Conservation (phyloP, 1,140 invertebrate genomes). For the Ips typographus region DNA sequence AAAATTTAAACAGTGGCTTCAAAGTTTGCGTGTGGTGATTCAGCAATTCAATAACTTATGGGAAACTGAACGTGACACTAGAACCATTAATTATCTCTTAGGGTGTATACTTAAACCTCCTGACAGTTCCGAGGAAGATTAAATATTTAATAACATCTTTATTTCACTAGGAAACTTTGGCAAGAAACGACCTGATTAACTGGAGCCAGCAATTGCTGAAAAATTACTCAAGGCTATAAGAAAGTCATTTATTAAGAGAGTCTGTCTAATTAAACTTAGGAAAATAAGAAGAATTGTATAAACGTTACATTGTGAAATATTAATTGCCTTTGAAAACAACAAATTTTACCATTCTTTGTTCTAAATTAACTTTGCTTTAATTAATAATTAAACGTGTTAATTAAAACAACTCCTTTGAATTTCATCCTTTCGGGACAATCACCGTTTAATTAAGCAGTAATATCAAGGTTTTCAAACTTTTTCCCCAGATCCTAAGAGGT, state of each 20-base stretch:
- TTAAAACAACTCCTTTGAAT: not conserved
- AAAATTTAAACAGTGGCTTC: not conserved
- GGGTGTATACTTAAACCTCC: not conserved
- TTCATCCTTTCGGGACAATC: not conserved
- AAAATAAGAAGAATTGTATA: not conserved
- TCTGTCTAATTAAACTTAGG: no score
- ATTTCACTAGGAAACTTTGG: not conserved
- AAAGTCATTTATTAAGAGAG: no score
- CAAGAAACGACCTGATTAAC: no score
- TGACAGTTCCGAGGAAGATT: not conserved
- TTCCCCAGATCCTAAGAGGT: not conserved
- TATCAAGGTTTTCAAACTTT: not conserved
- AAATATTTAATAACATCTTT: conserved; percentile 5
- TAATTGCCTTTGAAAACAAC: conserved; percentile 5
- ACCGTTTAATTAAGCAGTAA: not conserved
- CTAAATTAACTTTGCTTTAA: not conserved
- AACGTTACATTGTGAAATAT: conserved; percentile 1
- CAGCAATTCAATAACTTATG: conserved; percentile 5
- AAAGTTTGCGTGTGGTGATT: conserved; percentile 1
- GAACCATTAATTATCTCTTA: conserved; percentile 1
- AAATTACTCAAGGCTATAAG: no score
- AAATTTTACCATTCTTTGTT: not conserved
- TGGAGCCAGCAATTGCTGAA: no score
- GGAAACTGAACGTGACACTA: conserved; percentile 3
- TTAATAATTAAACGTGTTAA: not conserved